These are phyloP conservation scores for Sanderia malayensis DNA, from an alignment of 30 jellyfish, hydroid and myxozoan species.

Conservation along the genomic window DNA sequence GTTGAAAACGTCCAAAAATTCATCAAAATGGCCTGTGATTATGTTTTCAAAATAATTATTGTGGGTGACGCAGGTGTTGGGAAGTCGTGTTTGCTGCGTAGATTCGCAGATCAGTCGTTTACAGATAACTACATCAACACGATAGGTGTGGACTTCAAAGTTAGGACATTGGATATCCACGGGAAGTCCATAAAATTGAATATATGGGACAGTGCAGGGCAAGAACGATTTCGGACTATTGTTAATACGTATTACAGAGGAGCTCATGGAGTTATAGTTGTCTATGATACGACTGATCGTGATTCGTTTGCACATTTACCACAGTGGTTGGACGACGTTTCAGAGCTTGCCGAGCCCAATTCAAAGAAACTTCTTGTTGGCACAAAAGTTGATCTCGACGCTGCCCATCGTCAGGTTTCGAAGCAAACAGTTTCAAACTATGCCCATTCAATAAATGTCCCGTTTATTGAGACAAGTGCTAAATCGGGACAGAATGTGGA, in stretches of 20 bases:
- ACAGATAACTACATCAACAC: slow-evolving; percentile 95
- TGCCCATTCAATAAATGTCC: slow-evolving; percentile 58
- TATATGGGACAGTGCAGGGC: slow-evolving; percentile 99
- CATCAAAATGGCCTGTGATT: slow-evolving; percentile 88
- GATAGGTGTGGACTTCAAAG: slow-evolving; percentile 98
- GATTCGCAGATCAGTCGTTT: slow-evolving; percentile 96
- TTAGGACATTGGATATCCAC: slow-evolving; percentile 76
- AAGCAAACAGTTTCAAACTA: slow-evolving; percentile 53
- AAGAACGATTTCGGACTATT: slow-evolving; percentile 95
- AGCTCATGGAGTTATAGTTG: slow-evolving; percentile 92
- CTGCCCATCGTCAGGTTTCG: slow-evolving; percentile 61
- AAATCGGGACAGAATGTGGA: slow-evolving; percentile 96
- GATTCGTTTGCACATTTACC: slow-evolving; percentile 83
- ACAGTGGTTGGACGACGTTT: slow-evolving; percentile 87
- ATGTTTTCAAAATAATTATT: slow-evolving; percentile 87
- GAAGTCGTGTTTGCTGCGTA: slow-evolving; percentile 88
- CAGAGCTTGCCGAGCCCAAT: slow-evolving; percentile 92
- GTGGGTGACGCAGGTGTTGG: slow-evolving; percentile 99
- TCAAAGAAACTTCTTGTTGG: slow-evolving; percentile 92
- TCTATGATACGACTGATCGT: slow-evolving; percentile 89
- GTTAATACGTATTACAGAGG: slow-evolving; percentile 96
- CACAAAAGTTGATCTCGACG: slow-evolving; percentile 81
- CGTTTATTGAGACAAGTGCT: slow-evolving; percentile 86
- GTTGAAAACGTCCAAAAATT: neutral
- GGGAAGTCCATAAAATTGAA: slow-evolving; percentile 90